Percentiles rank a stretch among this genome's conserved stretches.
Conservation (phyloP, 2,797 vertebrate genomes). For the Gephyroberyx darwinii region DNA sequence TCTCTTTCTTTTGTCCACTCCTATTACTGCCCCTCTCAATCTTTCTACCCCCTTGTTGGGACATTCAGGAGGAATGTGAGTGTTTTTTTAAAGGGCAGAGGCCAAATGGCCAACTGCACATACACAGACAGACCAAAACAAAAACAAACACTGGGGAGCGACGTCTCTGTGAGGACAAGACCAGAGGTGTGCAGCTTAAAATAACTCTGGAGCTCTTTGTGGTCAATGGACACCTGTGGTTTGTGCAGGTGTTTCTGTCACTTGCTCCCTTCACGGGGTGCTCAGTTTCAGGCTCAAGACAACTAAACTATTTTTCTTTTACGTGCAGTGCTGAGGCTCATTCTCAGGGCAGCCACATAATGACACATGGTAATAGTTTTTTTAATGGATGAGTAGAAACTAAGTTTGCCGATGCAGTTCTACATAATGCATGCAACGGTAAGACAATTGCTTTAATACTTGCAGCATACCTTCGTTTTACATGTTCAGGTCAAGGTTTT, state of each 20-base stretch:
- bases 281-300: slow-evolving; percentile 2
- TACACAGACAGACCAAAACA: slow-evolving; percentile 38
- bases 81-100: slow-evolving; percentile 41
- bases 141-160: slow-evolving; percentile 28
- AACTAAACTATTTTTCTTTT: slow-evolving; percentile 1
- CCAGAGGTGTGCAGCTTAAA: slow-evolving; percentile 32
- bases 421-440: neutral
- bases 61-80: slow-evolving; percentile 44
- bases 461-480: neutral
- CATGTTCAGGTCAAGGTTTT: slow-evolving; percentile 33
- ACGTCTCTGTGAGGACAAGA: slow-evolving; percentile 20
- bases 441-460: neutral
- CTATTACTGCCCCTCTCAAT: slow-evolving; percentile 27
- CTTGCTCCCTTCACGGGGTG: neutral
- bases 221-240: slow-evolving; percentile 20
- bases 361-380: neutral
- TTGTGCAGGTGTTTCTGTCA: slow-evolving; percentile 28
- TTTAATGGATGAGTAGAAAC: neutral
- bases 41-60: slow-evolving; percentile 39
- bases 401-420: too few relatives aligned
- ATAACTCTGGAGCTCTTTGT: slow-evolving; percentile 25
- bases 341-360: neutral
- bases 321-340: neutral
- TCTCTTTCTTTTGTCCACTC: slow-evolving; percentile 15
- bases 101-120: slow-evolving; percentile 29